Base-by-base conservation (phyloP, 2,797 vertebrate species). In the Eidolon dupreanum region DNA sequence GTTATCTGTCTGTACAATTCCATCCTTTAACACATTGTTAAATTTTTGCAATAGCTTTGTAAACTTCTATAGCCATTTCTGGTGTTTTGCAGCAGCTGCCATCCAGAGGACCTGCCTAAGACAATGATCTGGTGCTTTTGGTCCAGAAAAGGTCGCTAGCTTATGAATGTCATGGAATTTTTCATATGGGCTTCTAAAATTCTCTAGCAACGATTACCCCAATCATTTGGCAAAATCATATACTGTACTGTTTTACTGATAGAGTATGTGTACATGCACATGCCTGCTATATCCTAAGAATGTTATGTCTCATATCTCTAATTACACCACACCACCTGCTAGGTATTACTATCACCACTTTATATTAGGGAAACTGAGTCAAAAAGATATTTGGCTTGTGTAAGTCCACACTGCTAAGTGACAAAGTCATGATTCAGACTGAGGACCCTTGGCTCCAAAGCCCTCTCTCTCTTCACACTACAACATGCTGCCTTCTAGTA, bases 81-180 rank as follows among this genome's bases (percentile, higher is more conserved):
- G 24, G 9, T 63, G 20, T 89, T 70, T 41, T 89, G 11, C 0
- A 31, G 28, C 33, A 81, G 68, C 20, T 41, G n/a, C 4, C 70
- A 17, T 79, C 24, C 17, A 77, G 33, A 89, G 49, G 51, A 68
- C 6, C 22, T 90, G 31, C 24, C 70, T 41, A 22, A 88, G 33
- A 93, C 9, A 87, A 74, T 41, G 7, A 65, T 75, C 82, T 61
- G 36, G 4, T 55, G 26, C 20, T 83, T 90, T 95, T 49, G 36
- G 49, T 24, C 81, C 8, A 79, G 49, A 61, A 93, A 97, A 94
- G 28, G 43, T 74, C 68, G 84, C 74, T 36, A 79, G 65, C 36
- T 91, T 79, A 79, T 46, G 13, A 89, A 66, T 68, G 46, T 87
- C 75, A 91, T 1, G 24, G 41, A 89, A 74, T 79, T 70, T 79